Evolutionary conservation across 2,888 invertebrate species (phyloP), one percentile per base, ranked within the genome.

Genomic region (Nowickia ferox): DNA sequence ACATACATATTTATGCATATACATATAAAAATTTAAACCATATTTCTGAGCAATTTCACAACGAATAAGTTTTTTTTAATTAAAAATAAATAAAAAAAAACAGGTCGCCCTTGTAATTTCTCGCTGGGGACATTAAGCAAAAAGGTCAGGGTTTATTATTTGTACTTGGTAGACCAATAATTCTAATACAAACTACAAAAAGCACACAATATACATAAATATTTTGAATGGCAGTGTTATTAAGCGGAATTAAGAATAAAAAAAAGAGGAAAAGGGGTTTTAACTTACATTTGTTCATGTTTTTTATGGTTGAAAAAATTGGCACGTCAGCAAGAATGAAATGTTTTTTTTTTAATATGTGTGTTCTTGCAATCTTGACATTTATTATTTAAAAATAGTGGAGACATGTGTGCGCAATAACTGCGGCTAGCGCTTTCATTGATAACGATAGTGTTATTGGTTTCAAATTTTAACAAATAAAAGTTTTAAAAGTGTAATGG

Each of bases 141-240:
- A 74, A 79, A 79, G 71, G 61, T 79, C 79, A 79, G 53, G 63
- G 79, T 63, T 79, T 71, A 63, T 55, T 79, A 38, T 78, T 53
- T 55, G 51, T 61, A 46, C 19, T 55, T 40, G 55, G 44, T 17
- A 46, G 44, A 44, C 61, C 79, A 71, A 63, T 55, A 63, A 42
- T 44, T 22, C 42, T 69, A 15, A 10, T 53, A 44, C 17, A 11
- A 17, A 38, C 22, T 22, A 44, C 2, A 76, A 76, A 38, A 55
- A 48, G 8, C 19, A 22, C 42, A 69, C 40, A 79, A 46, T 11
- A 30, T 30, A 6, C 30, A 30, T 6, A 30, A 30, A 30, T 30
- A 30, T 30, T 0, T 30, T 71, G 44, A 69, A 77, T 42, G 61
- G 44, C 6, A 42, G 19, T 13, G 46, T 48, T 46, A 46, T 46